Evolutionary conservation across 2,888 invertebrate genomes (phyloP), one percentile per base, ranked within the genome.

Genomic region (Synanthedon myopaeformis): DNA sequence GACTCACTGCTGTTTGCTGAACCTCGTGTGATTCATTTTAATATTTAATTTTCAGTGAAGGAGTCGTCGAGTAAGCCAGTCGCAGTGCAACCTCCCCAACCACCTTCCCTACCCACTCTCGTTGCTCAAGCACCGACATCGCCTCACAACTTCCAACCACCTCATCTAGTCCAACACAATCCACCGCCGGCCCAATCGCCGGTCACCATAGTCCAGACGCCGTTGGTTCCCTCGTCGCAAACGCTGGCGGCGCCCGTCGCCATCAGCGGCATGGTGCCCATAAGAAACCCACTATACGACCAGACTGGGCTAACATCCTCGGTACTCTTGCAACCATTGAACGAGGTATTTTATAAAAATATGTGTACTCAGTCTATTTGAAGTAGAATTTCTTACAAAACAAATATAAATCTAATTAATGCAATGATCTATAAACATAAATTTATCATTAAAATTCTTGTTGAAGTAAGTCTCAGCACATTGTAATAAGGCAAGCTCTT

Each of bases 261-360:
- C n/a, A 61, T 68, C 10, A 78, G 78, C 56, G 84, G 86, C 2
- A 82, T 78, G 80, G 85, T 85, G 55, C 83, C 86, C 0, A 83
- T 85, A 55, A 66, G 86, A 55, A 87, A 87, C 53, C 71, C 77
- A 12, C 58, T 87, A 51, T 85, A 86, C 55, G 82, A 85, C 42
- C 83, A 85, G 59, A 61, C 79, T 1, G 82, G 82, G 1, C 54
- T 85, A 45, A 79, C 85, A 0, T 82, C 85, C 0, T 86, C 86
- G 0, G 84, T 87, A 3, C 64, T 87, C 2, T 60, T 87, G 51
- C 83, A 87, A 59, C 86, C 86, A 14, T 69, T 87, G 58, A 87
- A 86, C 63, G 83, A 87, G 80, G 86, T 87, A 65, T 19, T 19
- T n/a, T n/a, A n/a, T n/a, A n/a, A n/a, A 8, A 23, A 1, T 35